Evolutionary conservation across 2,797 vertebrate species (phyloP), one percentile per base, ranked within the genome.

Genomic region (Bradypodion ventrale): DNA sequence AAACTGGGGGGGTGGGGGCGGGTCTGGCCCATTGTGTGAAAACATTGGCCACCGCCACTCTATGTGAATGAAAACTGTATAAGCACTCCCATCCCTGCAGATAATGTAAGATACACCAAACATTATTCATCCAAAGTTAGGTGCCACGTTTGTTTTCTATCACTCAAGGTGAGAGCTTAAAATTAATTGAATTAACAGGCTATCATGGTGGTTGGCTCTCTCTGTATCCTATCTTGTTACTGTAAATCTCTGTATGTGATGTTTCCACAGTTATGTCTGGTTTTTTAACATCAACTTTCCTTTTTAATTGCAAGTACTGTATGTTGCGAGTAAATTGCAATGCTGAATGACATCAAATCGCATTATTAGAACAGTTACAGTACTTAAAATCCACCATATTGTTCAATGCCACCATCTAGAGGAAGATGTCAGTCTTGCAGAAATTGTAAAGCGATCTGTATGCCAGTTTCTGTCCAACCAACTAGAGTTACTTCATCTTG

Each of bases 391-490:
- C 29, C 7, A 87, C 83, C 87, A 75, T 78, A 83, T 87, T 93
- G 94, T 87, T 87, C 92, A 93, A 94, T 88, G 81, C 90, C 75
- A 88, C 96, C 95, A 95, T 86, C 96, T 95, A 86, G 83, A 89
- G 95, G 92, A 88, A 77, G 8, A 77, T 25, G 66, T n/a, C 72
- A 46, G 7, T 21, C 10, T 52, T 3, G 7, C 25, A 32, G 83
- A 44, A 0, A 0, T 3, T 60, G n/a, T 40, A 21, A 80, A 49
- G 12, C 19, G 78, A 69, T 56, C 46, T 59, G 29, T 29, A 7
- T 7, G 32, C 49, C 46, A 23, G 29, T 8, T 10, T 46, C 63
- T 66, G 15, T 63, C 2, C 37, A 9, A 16, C 16, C 29, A 44
- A 5, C 60, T 40, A 40, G 15, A 42, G 21, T n/a, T n/a, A n/a